These are phyloP conservation scores for Acanthis flammea DNA, from an alignment of 2,797 vertebrate genomes.

Conservation along the genomic window DNA sequence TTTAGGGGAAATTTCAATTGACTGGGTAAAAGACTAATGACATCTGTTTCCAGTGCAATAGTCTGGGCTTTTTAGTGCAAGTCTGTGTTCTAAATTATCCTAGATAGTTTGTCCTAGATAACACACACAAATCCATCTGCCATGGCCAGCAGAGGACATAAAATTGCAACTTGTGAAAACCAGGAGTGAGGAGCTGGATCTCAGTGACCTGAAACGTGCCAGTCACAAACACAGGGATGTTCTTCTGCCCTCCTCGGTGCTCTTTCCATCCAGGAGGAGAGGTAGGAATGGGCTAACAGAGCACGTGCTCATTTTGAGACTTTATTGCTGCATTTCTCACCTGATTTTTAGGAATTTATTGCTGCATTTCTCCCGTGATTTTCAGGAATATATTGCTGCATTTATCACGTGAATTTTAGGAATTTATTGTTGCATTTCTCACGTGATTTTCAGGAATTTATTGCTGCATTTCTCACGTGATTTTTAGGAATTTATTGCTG, in stretches of 20 bases:
- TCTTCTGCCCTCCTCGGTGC: background rate
- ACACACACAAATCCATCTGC: background rate
- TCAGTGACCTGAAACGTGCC: rapidly evolving
- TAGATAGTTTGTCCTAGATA: conserved; percentile 33
- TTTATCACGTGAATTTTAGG: too few relatives aligned
- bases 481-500: background rate
- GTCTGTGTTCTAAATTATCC: background rate
- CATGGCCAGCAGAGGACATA: background rate
- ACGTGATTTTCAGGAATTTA: background rate
- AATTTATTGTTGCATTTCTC: too few relatives aligned
- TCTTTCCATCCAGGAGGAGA: background rate
- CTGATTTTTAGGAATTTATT: background rate
- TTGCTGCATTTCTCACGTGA: too few relatives aligned
- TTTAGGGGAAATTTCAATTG: background rate
- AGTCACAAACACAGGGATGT: background rate
- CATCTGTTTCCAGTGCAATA: background rate
- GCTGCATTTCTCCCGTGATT: background rate
- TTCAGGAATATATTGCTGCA: background rate
- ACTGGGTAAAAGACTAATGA: background rate
- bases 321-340: background rate
- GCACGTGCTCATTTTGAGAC: rapidly evolving
- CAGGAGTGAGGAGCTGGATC: background rate
- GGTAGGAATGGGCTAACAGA: background rate
- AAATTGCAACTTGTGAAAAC: background rate
- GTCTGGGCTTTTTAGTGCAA: background rate